Evolutionary conservation across 2,797 vertebrate species (phyloP).

Genomic region (Rhadinocentrus ornatus): DNA sequence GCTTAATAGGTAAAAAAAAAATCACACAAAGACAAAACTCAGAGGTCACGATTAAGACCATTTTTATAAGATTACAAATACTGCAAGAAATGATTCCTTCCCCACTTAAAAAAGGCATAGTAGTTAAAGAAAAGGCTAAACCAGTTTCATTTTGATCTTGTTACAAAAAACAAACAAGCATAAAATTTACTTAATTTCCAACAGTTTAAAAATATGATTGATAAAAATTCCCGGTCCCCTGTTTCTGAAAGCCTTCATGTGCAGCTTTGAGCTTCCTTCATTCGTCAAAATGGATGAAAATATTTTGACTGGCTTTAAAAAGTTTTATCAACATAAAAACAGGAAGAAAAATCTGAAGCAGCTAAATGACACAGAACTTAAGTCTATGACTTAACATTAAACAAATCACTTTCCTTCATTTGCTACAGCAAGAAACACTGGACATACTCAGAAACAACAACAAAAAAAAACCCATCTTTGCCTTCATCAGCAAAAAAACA

Average conservation of each 20-base stretch:
- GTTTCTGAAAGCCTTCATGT: slow-evolving; percentile 38
- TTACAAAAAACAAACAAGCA: slow-evolving; percentile 26
- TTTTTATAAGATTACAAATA: slow-evolving; percentile 65
- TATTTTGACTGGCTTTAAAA: slow-evolving; percentile 24
- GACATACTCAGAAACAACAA: slow-evolving; percentile 44
- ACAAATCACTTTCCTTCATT: slow-evolving; percentile 71
- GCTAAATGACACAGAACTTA: slow-evolving; percentile 36
- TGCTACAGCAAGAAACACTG: slow-evolving; percentile 29
- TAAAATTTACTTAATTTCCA: slow-evolving; percentile 24
- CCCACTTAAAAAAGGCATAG: slow-evolving; percentile 29
- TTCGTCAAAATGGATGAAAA: slow-evolving; percentile 46
- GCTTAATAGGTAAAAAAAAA: not conserved
- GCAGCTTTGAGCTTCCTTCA: slow-evolving; percentile 67
- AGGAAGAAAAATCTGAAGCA: slow-evolving; percentile 14
- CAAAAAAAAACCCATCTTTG: slow-evolving; percentile 26
- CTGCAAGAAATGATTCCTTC: slow-evolving; percentile 51
- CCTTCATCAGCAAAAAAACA: slow-evolving; percentile 48
- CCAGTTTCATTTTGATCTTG: slow-evolving; percentile 42
- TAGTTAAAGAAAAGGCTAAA: slow-evolving; percentile 38
- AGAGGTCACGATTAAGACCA: slow-evolving; percentile 41
- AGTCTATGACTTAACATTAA: slow-evolving; percentile 46
- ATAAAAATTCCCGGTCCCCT: slow-evolving; percentile 17
- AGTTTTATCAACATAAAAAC: slow-evolving; percentile 22
- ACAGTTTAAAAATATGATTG: slow-evolving; percentile 10
- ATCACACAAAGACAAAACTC: slow-evolving; percentile 15